Conservation (phyloP, 2,113 vertebrate genomes). For the Dissostichus mawsoni region DNA sequence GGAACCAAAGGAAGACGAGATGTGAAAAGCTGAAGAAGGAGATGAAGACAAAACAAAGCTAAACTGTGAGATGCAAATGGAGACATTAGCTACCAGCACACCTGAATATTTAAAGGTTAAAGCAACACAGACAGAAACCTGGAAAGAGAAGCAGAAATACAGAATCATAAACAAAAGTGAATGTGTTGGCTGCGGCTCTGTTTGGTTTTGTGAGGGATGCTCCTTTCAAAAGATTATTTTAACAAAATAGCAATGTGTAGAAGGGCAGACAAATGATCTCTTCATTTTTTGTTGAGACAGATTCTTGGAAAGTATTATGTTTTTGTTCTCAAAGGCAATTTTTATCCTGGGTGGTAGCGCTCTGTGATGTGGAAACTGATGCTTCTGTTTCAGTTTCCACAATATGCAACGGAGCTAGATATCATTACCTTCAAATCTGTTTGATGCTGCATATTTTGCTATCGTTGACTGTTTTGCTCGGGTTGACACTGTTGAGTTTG, state of each 20-base stretch:
- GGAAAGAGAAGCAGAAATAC: slow-evolving; percentile 35
- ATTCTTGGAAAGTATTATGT: neutral
- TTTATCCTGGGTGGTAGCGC: neutral
- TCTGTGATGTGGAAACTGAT: slow-evolving; percentile 7
- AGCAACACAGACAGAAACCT: slow-evolving; percentile 24
- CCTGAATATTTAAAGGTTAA: slow-evolving; percentile 42
- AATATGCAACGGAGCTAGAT: no score
- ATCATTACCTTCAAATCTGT: no score
- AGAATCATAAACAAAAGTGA: neutral
- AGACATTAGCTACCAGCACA: slow-evolving; percentile 13
- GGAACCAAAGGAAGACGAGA: slow-evolving; percentile 6
- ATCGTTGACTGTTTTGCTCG: no score
- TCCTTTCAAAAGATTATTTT: neutral
- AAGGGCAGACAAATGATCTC: neutral
- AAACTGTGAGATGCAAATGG: slow-evolving; percentile 13
- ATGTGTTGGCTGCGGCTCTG: slow-evolving; percentile 26
- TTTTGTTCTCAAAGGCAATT: slow-evolving; percentile 23
- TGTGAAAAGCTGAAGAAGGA: slow-evolving; percentile 16
- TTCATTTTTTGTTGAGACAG: neutral
- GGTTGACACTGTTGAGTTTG: no score
- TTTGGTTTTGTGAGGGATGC: neutral
- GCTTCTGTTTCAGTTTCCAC: neutral
- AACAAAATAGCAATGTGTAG: neutral
- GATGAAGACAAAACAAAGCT: slow-evolving; percentile 25
- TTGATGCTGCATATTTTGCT: no score